A percentile compares a stretch with the other conserved stretches of the same genome.
phyloP scores from a whole-genome alignment of 1,140 invertebrate genomes.

The Stegodyphus mimosarum region DNA sequence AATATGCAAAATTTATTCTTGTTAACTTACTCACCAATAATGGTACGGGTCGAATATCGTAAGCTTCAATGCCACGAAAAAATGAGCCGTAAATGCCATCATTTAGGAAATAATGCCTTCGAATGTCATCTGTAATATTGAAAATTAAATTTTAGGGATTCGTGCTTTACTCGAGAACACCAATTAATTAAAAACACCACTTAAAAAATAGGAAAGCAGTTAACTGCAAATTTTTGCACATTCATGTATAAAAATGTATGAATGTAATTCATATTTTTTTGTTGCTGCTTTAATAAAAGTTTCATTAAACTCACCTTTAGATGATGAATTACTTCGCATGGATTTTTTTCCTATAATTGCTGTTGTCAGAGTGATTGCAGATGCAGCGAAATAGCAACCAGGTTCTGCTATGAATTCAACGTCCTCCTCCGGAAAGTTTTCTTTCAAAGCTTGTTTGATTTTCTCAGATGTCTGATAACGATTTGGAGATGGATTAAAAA shows the following conservation, averaged over 20 bases:
- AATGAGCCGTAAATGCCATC: conserved; percentile 35
- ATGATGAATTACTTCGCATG: not conserved
- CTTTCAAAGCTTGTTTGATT: conserved; percentile 6
- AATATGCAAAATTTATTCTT: too few species aligned
- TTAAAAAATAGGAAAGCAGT: too few species aligned
- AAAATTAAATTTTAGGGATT: too few species aligned
- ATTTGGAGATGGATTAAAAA: too few species aligned
- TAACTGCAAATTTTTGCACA: too few species aligned
- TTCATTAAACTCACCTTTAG: not conserved
- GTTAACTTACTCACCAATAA: conserved; percentile 15
- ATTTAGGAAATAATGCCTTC: conserved; percentile 23
- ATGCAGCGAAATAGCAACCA: conserved; percentile 26
- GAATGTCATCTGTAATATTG: not conserved
- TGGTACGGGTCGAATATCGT: conserved; percentile 11
- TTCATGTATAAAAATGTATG: too few species aligned
- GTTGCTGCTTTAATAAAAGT: not conserved
- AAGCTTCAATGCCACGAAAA: conserved; percentile 14
- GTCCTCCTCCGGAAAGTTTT: not conserved
- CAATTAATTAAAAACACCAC: too few species aligned
- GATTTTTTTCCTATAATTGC: conserved; percentile 16
- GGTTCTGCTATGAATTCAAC: conserved; percentile 31
- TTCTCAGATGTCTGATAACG: not conserved
- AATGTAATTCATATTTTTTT: not conserved
- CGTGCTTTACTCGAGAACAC: too few species aligned
- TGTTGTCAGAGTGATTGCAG: conserved; percentile 1